Base-by-base conservation (phyloP, 1,140 invertebrate genomes). In the Drosophila sturtevanti region DNA sequence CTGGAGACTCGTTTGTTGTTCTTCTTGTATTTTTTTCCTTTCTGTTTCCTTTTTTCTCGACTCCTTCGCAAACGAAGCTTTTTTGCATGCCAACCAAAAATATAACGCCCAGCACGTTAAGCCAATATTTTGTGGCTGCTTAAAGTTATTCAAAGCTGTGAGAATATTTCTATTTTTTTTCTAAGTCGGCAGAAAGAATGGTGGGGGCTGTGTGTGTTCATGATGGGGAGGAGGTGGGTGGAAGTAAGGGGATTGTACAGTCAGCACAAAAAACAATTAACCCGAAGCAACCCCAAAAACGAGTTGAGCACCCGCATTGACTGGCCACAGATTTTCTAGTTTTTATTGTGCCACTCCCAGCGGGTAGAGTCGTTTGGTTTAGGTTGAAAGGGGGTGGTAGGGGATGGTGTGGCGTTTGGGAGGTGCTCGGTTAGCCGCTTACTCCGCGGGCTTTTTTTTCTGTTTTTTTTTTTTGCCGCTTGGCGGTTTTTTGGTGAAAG, bases 51-150 rank as follows among this genome's bases (percentile, higher is more conserved):
- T 67, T 60, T 54, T 48, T 48, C 41, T 21, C 41, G 41, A 9
- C 41, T 48, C 10, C 41, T 48, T 48, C 41, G 41, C 35, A 21
- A 10, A 51, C 24, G 48, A 38, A 35, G 18, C 58, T 76, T 74
- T 10, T n/a, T 22, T 51, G 68, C 69, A 85, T 65, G 52, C 60
- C n/a, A 70, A 64, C 54, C 54, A 34, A 72, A 85, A 80, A 72
- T 80, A 73, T 78, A 84, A 81, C 81, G 82, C 73, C 81, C 67
- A 54, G 70, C 82, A 75, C 74, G 78, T 81, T 79, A 82, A 79
- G 84, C 81, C 79, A 81, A 87, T 86, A 87, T 87, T 78, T 87
- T 86, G 82, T 66, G 79, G 79, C 52, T 72, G 82, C 68, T 81
- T 78, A 87, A 87, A 86, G 74, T 86, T 86, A 87, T 86, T 87